phyloP scores from a whole-genome alignment of 2,888 invertebrate genomes.

The Polymixis lichenea region DNA sequence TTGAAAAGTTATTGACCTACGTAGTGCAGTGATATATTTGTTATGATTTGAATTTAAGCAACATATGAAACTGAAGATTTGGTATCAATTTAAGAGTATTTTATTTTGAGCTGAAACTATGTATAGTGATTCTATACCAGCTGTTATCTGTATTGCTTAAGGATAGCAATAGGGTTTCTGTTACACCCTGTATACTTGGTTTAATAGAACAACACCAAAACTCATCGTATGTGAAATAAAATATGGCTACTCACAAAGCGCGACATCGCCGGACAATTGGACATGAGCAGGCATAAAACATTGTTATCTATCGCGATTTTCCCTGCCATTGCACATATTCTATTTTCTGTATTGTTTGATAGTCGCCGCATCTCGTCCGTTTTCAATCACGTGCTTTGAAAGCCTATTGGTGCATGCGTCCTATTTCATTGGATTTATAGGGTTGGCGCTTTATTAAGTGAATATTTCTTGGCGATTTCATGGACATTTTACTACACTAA shows the following conservation, averaged over 20 bases:
- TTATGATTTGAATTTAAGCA: too few relatives aligned
- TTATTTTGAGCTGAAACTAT: too few relatives aligned
- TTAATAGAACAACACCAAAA: not conserved
- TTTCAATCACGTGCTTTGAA: constrained; percentile 39
- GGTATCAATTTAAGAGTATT: too few relatives aligned
- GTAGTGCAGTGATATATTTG: too few relatives aligned
- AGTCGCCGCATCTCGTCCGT: constrained; percentile 12
- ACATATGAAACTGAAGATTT: too few relatives aligned
- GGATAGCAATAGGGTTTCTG: too few relatives aligned
- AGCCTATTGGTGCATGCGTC: constrained; percentile 42
- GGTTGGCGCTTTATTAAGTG: not conserved
- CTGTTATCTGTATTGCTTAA: too few relatives aligned
- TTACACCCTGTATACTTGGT: too few relatives aligned
- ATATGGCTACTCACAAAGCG: constrained; percentile 13
- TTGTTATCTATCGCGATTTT: constrained; percentile 46
- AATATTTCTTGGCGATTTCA: not conserved
- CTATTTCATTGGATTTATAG: not conserved
- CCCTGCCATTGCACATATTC: constrained; percentile 44
- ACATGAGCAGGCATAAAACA: constrained; percentile 38
- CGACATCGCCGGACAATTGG: constrained; percentile 9
- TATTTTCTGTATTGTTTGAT: constrained; percentile 46
- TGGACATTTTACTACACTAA: not conserved
- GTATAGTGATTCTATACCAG: too few relatives aligned
- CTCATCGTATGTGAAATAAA: constrained; percentile 13
- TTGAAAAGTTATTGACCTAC: too few relatives aligned